Percentiles rank a stretch among this genome's conserved stretches.
Conservation (phyloP, 2,797 vertebrate species). For the Peromyscus melanophrys region DNA sequence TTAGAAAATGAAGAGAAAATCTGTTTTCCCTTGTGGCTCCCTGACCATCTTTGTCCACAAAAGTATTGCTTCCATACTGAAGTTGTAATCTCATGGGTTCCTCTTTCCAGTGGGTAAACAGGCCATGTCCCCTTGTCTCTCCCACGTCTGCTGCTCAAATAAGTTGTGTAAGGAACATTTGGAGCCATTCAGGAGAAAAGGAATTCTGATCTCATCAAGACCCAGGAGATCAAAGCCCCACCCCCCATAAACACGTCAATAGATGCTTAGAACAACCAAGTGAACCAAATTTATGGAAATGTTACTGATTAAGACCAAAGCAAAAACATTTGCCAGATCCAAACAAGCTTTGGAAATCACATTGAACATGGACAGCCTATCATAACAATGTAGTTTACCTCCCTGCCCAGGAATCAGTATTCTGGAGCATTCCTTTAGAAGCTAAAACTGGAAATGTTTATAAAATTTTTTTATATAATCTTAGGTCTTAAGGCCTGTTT, state of each 20-base stretch:
- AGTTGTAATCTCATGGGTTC: constrained; percentile 4
- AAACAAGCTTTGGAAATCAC: constrained; percentile 60
- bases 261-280: constrained; percentile 50
- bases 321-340: constrained; percentile 54
- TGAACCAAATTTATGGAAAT: constrained; percentile 55
- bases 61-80: constrained; percentile 28
- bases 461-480: constrained; percentile 44
- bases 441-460: constrained; percentile 40
- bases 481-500: constrained; percentile 24
- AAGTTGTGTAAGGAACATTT: constrained; percentile 57
- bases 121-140: not conserved
- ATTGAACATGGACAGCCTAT: not conserved
- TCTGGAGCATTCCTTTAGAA: constrained; percentile 44
- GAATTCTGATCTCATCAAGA: constrained; percentile 73
- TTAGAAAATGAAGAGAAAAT: constrained; percentile 37
- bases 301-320: constrained; percentile 51
- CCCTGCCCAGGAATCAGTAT: constrained; percentile 1
- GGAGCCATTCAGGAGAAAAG: constrained; percentile 59
- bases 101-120: constrained; percentile 33
- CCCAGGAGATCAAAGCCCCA: constrained; percentile 40
- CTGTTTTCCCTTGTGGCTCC: not conserved
- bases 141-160: constrained; percentile 18
- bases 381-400: not conserved
- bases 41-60: not conserved
- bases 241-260: constrained; percentile 24